These are phyloP conservation scores for Peromyscus melanophrys DNA, from an alignment of 2,797 vertebrate species.

Conservation along the genomic window DNA sequence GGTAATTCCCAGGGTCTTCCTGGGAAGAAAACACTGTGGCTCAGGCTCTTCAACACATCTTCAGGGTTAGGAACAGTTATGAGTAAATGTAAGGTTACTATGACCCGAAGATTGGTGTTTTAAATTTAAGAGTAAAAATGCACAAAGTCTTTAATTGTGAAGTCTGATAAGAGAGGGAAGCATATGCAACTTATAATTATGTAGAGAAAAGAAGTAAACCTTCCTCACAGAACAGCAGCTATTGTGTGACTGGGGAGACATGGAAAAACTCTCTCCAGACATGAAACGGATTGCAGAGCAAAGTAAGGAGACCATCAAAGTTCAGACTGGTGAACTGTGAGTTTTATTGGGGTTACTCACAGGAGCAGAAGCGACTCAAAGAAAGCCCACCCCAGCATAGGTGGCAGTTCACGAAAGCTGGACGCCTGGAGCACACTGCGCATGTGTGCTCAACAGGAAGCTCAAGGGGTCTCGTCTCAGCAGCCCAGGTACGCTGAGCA, in stretches of 20 bases:
- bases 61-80: background rate
- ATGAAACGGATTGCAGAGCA: background rate
- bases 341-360: background rate
- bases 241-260: background rate
- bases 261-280: background rate
- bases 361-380: background rate
- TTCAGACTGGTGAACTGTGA: too few species aligned
- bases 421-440: background rate
- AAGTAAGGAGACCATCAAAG: background rate
- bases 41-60: background rate
- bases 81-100: background rate
- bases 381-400: background rate
- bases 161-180: background rate
- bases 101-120: background rate
- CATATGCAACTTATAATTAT: background rate
- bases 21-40: background rate
- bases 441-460: background rate
- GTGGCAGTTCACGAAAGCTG: background rate
- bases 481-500: background rate
- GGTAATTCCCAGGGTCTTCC: background rate
- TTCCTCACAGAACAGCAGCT: background rate
- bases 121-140: background rate
- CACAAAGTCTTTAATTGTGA: background rate
- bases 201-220: background rate
- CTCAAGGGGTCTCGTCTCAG: background rate